Conservation (phyloP, 2,888 invertebrate genomes). For the Amphipoea lucens region DNA sequence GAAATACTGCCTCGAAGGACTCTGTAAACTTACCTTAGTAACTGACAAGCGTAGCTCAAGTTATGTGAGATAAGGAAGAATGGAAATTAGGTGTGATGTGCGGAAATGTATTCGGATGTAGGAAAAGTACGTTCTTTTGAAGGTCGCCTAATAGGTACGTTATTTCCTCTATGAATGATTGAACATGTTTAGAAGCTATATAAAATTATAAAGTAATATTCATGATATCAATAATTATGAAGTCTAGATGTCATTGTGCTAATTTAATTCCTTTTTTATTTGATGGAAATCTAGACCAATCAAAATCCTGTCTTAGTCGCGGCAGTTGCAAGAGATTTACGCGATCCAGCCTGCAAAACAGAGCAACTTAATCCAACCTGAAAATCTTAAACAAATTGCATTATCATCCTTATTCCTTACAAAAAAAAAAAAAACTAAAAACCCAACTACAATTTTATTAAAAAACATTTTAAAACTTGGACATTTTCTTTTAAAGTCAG, state of each 20-base stretch:
- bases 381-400: background rate
- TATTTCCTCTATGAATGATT: background rate
- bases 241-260: background rate
- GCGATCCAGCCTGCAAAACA: background rate
- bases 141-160: background rate
- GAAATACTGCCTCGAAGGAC: constrained; percentile 25
- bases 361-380: background rate
- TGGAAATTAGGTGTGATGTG: constrained; percentile 2
- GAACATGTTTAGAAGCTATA: background rate
- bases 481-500: constrained; percentile 25
- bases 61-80: background rate
- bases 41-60: constrained; percentile 3
- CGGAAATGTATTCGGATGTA: background rate
- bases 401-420: background rate
- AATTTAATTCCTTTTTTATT: background rate
- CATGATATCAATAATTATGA: background rate
- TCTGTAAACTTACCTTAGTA: background rate
- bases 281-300: too few relatives aligned
- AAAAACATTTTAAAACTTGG: background rate
- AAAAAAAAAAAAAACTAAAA: background rate
- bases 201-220: too few relatives aligned
- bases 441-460: constrained; percentile 3
- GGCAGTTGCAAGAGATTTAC: background rate
- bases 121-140: background rate
- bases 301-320: too few relatives aligned